A percentile compares a stretch with the other conserved stretches of the same genome.
These are phyloP conservation scores for Aegotheles bennettii DNA, from an alignment of 2,113 vertebrate genomes.

Conservation along the genomic window DNA sequence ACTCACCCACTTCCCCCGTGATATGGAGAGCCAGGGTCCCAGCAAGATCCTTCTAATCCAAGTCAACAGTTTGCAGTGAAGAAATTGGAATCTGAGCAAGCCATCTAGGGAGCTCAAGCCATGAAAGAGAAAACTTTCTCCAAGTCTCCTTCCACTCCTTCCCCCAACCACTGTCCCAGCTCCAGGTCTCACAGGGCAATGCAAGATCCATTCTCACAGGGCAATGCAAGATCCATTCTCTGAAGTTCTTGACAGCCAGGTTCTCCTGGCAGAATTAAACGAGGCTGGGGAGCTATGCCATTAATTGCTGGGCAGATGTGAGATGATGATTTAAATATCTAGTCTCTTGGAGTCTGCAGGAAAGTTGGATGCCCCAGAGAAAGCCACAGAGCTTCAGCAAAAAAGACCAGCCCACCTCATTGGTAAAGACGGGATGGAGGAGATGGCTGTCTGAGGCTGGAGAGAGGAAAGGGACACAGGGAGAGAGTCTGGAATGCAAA, in stretches of 20 bases:
- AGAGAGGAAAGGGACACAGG: neutral
- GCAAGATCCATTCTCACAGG: neutral
- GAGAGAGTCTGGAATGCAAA: neutral
- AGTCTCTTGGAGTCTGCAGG: neutral
- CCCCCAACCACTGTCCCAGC: neutral
- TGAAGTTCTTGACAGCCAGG: neutral
- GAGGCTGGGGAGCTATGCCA: neutral
- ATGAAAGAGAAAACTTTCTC: neutral
- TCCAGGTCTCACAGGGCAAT: neutral
- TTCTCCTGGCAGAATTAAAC: neutral
- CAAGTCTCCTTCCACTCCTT: neutral
- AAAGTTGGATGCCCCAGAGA: neutral
- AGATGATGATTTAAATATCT: neutral
- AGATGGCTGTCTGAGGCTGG: neutral
- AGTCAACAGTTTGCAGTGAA: neutral
- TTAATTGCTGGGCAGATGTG: neutral
- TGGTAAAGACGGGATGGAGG: neutral
- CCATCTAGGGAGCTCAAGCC: neutral
- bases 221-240: neutral
- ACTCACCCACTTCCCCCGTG: neutral
- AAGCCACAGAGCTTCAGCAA: neutral
- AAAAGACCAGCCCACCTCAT: neutral
- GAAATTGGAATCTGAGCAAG: neutral
- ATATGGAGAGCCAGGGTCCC: neutral
- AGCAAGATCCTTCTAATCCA: neutral